Base-by-base conservation (phyloP, 2,113 vertebrate genomes). In the Gallinago undulata region DNA sequence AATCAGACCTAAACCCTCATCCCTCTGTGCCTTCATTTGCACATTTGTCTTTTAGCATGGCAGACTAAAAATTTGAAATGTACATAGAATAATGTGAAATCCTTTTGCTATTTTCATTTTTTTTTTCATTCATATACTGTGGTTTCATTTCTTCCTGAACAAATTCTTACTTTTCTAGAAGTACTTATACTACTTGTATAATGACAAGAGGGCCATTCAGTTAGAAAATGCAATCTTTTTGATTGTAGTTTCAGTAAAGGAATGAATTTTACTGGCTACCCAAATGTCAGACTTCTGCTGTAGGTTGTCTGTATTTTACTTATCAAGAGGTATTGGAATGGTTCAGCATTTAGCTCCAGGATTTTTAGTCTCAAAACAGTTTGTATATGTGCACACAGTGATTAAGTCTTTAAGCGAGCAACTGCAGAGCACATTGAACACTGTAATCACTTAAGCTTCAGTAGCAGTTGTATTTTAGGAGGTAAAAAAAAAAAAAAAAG, bases 161-260 rank as follows among this genome's bases (percentile, higher is more conserved):
- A 84, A 94, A 83, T 7, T 63, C 55, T 72, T 64, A 19, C 72
- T 77, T 86, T 92, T 94, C 19, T 39, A 72, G 55, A 75, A 50
- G 48, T 80, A 35, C 28, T 75, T 78, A 19, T 2, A 16, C 41
- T 87, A 43, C 51, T 27, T 1, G 1, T 43, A 9, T 18, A 77
- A 84, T 19, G 48, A 35, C 37, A 68, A 70, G 12, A 45, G 35
- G 10, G 24, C 48, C 22, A 41, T 84, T 89, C 43, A 21, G 9
- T 48, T 82, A 73, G 62, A 84, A 95, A 76, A 75, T 19, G 6
- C 0, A 0, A 56, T 75, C 27, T 81, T 93, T 91, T 53, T 0
- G 1, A 31, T 11, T 68, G 30, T 48, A 19, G 8, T 56, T 91
- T 87, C 59, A 93, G 30, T 17, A 79, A 69, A 78, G 24, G 23